These are phyloP conservation scores for Trididemnum nubilum DNA, from an alignment of 23 tunicate genomes.

Conservation along the genomic window DNA sequence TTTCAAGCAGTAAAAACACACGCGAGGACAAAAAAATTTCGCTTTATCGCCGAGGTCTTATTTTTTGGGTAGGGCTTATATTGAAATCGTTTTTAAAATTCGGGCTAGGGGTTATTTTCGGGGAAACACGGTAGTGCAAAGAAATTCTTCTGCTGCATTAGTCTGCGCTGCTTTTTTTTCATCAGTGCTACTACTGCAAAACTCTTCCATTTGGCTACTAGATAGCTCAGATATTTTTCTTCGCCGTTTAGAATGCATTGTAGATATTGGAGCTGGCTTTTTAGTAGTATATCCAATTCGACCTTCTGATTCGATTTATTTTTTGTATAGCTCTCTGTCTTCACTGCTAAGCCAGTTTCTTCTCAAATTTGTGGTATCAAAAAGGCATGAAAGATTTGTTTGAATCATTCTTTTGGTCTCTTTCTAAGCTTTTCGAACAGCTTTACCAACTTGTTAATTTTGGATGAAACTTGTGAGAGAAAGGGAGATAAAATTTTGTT, in stretches of 20 bases:
- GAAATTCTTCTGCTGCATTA: not conserved
- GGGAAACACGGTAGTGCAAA: no score
- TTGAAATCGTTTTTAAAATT: no score
- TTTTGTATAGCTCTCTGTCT: not conserved
- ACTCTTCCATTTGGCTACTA: not conserved
- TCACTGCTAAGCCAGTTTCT: not conserved
- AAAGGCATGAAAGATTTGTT: not conserved
- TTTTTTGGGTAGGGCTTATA: no score
- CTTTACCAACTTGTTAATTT: not conserved
- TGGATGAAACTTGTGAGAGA: not conserved
- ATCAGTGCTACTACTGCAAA: not conserved
- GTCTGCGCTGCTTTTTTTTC: not conserved
- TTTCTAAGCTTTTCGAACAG: not conserved
- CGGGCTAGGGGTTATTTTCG: no score
- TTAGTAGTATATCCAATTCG: not conserved
- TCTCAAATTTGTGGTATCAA: not conserved
- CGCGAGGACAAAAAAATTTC: no score
- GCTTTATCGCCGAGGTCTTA: no score
- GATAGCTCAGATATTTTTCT: not conserved
- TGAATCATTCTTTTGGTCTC: not conserved
- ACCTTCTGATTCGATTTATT: not conserved
- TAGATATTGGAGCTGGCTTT: not conserved
- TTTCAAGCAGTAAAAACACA: no score
- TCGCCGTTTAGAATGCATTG: not conserved
- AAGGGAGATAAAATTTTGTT: not conserved